Percentiles rank a stretch among this genome's conserved stretches.
phyloP scores from a whole-genome alignment of 2,888 invertebrate genomes.

The Plebejus argus region DNA sequence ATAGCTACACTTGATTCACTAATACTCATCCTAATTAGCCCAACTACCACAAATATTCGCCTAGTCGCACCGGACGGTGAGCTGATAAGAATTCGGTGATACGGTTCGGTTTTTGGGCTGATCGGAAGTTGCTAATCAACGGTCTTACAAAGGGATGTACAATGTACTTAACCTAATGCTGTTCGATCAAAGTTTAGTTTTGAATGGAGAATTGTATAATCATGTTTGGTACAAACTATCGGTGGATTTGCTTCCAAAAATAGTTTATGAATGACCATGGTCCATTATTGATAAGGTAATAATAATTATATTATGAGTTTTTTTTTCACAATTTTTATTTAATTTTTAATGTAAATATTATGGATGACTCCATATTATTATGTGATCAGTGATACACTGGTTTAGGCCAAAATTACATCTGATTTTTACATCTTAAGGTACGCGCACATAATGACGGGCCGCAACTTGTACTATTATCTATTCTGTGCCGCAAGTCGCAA shows the following conservation, averaged over 20 bases:
- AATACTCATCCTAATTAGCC: neutral
- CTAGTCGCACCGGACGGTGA: constrained; percentile 43
- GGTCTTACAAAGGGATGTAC: neutral
- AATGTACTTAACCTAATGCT: constrained; percentile 34
- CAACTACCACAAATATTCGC: neutral
- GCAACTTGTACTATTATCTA: too few species aligned
- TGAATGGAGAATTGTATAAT: constrained; percentile 47
- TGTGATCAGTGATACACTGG: too few species aligned
- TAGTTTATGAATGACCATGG: neutral
- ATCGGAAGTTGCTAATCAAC: constrained; percentile 58
- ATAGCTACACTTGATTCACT: neutral
- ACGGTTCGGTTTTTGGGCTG: constrained; percentile 54
- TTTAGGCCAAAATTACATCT: too few species aligned
- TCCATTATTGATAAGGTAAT: neutral
- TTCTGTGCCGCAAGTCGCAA: too few species aligned
- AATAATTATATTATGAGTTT: neutral
- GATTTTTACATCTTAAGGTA: neutral
- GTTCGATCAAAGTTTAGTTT: constrained; percentile 59
- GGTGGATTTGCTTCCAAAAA: too few species aligned
- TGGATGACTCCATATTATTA: too few species aligned
- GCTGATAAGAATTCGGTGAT: constrained; percentile 64
- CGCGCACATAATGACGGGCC: too few species aligned
- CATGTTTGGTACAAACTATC: constrained; percentile 41
- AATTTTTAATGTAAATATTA: too few species aligned
- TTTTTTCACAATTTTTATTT: too few species aligned